Base-by-base conservation (phyloP, 2,888 invertebrate species). In the Heliconius sara region DNA sequence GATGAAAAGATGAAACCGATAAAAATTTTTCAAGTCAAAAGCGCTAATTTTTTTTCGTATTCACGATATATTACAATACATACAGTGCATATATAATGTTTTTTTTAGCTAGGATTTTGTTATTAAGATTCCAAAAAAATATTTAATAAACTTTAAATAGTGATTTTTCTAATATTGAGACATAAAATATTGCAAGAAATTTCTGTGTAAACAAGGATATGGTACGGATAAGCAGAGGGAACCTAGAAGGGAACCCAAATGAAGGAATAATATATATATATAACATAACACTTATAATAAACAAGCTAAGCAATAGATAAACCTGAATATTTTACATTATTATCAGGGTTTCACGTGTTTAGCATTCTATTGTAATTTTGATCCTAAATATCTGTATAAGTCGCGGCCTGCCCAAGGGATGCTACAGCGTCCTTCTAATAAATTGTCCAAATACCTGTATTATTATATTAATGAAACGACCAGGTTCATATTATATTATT, bases 331-430 rank as follows among this genome's bases (percentile, higher is more conserved):
- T 65, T 65, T 22, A 47, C 79, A 76, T 81, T 79, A 82, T 72
- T 79, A 79, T 83, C 79, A 82, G 80, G 81, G 76, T 82, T 82
- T 78, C 76, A 84, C 84, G 83, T 84, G 87, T 84, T 85, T 85
- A 85, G 85, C 86, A 86, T 84, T 81, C 81, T 81, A 78, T 80
- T 83, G 81, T 81, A 80, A 83, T 77, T 81, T 82, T 80, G 80
- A 78, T 83, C 80, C 81, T 81, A 83, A 84, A 84, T 83, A 81
- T 78, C 79, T 80, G 79, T 80, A 81, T 78, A 83, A 83, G 83
- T 83, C 77, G 79, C 60, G 71, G 76, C 77, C 66, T 76, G 76
- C 83, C 76, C 80, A 79, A 79, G 83, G 82, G 81, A 80, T 80
- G 80, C 78, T 80, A 39, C 76, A 74, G 75, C 74, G 70, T 80